Percentiles rank a stretch among this genome's conserved stretches.
Conservation (phyloP, 2,888 invertebrate genomes). For the Drosophila crucigera region DNA sequence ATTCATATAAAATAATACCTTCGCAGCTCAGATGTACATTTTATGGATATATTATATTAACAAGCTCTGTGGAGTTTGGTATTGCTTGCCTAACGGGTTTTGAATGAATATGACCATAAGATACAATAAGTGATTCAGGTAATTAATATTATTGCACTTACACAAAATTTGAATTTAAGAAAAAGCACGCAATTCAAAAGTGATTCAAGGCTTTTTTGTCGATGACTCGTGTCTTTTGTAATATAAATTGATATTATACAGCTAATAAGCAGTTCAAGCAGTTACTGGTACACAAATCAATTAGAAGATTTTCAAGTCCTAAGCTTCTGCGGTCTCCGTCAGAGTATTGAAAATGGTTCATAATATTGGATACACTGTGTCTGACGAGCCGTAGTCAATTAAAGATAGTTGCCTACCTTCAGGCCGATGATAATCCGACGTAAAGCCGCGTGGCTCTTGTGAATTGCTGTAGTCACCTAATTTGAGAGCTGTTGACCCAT, state of each 20-base stretch:
- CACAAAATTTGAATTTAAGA: not conserved
- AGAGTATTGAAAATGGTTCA: not conserved
- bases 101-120: not conserved
- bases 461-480: conserved; percentile 77
- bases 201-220: not conserved
- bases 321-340: not conserved
- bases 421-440: conserved; percentile 62
- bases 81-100: not conserved
- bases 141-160: too few species aligned
- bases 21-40: not conserved
- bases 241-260: not conserved
- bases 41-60: not conserved
- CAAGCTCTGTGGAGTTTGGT: not conserved
- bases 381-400: conserved; percentile 50
- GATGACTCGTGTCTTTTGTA: not conserved
- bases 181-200: not conserved
- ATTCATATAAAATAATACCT: not conserved
- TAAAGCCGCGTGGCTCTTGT: conserved; percentile 60
- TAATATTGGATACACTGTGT: not conserved
- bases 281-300: not conserved
- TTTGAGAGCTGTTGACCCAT: conserved; percentile 78
- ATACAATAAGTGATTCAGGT: too few species aligned
- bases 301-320: not conserved
- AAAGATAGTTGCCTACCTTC: conserved; percentile 51
- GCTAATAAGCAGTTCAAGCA: too few species aligned